Percentiles rank a stretch among this genome's conserved stretches.
Evolutionary conservation across 2,888 invertebrate species (phyloP).

Genomic region (Agrotis ipsilon): DNA sequence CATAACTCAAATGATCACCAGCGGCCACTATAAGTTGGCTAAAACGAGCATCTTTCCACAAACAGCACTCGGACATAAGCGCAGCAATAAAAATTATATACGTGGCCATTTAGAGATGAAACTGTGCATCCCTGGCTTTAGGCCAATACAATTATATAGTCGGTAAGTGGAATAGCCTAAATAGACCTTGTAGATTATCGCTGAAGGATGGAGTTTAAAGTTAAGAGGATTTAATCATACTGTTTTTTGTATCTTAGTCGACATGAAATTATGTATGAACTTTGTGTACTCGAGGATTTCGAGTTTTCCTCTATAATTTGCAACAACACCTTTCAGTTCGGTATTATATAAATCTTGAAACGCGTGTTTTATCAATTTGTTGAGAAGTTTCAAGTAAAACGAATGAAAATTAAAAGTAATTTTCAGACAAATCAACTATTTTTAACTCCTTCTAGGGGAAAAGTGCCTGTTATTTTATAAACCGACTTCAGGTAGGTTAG

Average conservation of each 20-base stretch:
- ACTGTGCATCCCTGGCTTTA: slow-evolving; percentile 74
- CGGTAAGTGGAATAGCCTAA: slow-evolving; percentile 69
- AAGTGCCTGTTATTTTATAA: too few relatives aligned
- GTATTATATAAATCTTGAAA: too few relatives aligned
- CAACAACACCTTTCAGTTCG: too few relatives aligned
- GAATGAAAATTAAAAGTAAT: too few relatives aligned
- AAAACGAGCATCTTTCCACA: slow-evolving; percentile 61
- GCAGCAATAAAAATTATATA: slow-evolving; percentile 83
- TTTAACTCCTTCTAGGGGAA: too few relatives aligned
- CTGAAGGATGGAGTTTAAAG: slow-evolving; percentile 21
- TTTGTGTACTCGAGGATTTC: too few relatives aligned
- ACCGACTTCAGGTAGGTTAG: too few relatives aligned
- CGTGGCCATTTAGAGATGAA: slow-evolving; percentile 84
- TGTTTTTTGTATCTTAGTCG: background rate
- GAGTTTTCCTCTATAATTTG: too few relatives aligned
- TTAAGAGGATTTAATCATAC: background rate
- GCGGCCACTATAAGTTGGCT: slow-evolving; percentile 40
- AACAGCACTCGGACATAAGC: slow-evolving; percentile 71
- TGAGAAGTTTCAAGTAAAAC: too few relatives aligned
- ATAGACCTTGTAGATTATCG: slow-evolving; percentile 52
- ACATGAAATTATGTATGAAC: background rate
- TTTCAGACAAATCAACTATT: too few relatives aligned
- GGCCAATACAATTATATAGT: slow-evolving; percentile 82
- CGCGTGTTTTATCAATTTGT: too few relatives aligned
- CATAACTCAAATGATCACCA: slow-evolving; percentile 55